A percentile compares a stretch with the other conserved stretches of the same genome.
Conservation (phyloP, 2,888 invertebrate genomes). For the Dryococelus australis region DNA sequence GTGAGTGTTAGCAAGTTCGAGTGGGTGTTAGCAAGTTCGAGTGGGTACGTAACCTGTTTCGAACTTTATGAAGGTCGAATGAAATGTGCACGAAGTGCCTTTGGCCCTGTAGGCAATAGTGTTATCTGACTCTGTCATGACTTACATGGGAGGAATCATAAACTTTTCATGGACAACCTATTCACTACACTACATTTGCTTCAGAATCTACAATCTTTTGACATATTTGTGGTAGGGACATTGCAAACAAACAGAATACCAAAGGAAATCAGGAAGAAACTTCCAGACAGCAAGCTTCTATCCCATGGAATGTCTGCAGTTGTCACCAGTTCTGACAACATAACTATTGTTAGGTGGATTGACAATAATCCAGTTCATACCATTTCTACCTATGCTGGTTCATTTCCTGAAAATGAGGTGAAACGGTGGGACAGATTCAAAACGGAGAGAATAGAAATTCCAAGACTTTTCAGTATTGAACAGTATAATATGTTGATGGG, state of each 20-base stretch:
- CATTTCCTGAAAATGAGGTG: constrained; percentile 34
- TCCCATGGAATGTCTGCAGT: background rate
- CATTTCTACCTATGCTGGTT: constrained; percentile 41
- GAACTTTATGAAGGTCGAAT: background rate
- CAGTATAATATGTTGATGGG: constrained; percentile 41
- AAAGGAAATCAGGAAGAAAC: background rate
- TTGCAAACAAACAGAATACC: background rate
- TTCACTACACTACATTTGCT: background rate
- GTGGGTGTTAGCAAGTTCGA: background rate
- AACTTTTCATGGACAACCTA: constrained; percentile 1
- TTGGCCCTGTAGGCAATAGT: background rate
- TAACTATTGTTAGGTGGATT: constrained; percentile 40
- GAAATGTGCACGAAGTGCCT: background rate
- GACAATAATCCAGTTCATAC: constrained; percentile 27
- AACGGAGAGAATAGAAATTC: constrained; percentile 34
- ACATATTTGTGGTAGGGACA: background rate
- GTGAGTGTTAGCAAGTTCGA: no score
- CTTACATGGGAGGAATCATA: background rate
- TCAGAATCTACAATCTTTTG: background rate
- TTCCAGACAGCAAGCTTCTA: background rate
- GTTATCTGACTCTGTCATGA: background rate
- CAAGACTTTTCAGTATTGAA: constrained; percentile 36
- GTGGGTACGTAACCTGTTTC: background rate
- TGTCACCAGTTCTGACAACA: constrained; percentile 40
- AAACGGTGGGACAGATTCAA: constrained; percentile 40